These are phyloP conservation scores for Aspidoscelis tigris DNA, from an alignment of 2,113 vertebrate species.

Conservation along the genomic window DNA sequence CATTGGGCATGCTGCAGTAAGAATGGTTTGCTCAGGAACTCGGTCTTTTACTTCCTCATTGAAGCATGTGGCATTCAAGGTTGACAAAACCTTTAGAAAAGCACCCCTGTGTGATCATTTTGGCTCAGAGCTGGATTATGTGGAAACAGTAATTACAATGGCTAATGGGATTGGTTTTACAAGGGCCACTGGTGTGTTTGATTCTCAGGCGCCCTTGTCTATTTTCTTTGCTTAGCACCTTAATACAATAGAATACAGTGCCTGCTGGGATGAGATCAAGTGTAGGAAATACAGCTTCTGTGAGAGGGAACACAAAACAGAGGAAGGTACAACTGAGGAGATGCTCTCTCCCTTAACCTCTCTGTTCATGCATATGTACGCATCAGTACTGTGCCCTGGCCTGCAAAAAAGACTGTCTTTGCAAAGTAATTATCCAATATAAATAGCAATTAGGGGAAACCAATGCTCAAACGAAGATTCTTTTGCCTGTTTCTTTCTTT, in stretches of 20 bases:
- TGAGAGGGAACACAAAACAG: neutral
- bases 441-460: conserved; percentile 20
- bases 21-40: conserved; percentile 23
- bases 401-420: conserved; percentile 30
- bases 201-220: conserved; percentile 41
- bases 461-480: conserved; percentile 6
- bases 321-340: neutral
- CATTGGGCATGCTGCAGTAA: conserved; percentile 22
- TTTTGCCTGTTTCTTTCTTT: neutral
- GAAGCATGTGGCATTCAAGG: conserved; percentile 32
- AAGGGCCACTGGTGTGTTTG: neutral
- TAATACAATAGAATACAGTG: conserved; percentile 23
- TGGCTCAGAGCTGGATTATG: conserved; percentile 53
- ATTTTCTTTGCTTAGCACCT: neutral
- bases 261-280: neutral
- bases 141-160: conserved; percentile 57
- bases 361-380: neutral
- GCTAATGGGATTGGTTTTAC: conserved; percentile 63
- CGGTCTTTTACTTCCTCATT: neutral
- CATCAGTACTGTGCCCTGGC: neutral
- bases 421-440: neutral
- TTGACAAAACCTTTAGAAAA: conserved; percentile 21
- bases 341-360: conserved; percentile 1
- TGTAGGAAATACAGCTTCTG: neutral
- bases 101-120: conserved; percentile 60